Evolutionary conservation across 2,113 vertebrate genomes (phyloP).

Genomic region (Nicator chloris): DNA sequence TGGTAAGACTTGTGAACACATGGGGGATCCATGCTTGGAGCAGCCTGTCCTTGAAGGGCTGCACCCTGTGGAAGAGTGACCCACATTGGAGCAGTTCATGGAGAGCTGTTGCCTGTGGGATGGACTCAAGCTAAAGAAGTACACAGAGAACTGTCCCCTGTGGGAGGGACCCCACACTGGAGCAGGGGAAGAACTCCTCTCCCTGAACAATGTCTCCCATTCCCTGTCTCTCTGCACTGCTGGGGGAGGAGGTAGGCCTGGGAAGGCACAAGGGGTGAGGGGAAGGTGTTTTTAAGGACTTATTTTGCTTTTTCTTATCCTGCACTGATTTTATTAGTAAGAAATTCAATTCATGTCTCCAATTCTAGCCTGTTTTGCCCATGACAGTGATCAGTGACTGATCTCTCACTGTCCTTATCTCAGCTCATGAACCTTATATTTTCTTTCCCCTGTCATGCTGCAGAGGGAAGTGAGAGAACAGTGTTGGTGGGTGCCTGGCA

Average conservation of each 20-base stretch:
- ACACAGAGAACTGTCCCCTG: rapidly evolving
- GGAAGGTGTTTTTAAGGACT: not conserved
- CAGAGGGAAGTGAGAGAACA: not conserved
- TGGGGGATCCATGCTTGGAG: not conserved
- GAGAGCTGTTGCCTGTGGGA: rapidly evolving
- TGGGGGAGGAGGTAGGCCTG: not conserved
- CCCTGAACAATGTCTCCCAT: not conserved
- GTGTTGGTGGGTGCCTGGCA: not conserved
- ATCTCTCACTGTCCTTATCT: not conserved
- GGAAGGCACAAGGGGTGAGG: not conserved
- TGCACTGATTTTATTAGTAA: not conserved
- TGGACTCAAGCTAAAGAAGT: not conserved
- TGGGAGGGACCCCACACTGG: too few relatives aligned
- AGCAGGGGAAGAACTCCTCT: not conserved
- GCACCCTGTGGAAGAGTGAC: not conserved
- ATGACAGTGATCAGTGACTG: not conserved
- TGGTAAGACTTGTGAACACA: rapidly evolving
- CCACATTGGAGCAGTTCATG: rapidly evolving
- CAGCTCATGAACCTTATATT: not conserved
- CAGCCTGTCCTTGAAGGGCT: not conserved
- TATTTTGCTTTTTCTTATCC: not conserved
- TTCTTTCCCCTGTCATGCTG: not conserved
- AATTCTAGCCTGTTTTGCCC: not conserved
- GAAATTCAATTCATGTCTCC: not conserved
- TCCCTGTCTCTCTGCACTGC: not conserved